Percentiles rank a stretch among this genome's conserved stretches.
phyloP scores from a whole-genome alignment of 2,113 vertebrate genomes.

The Neogale vison region DNA sequence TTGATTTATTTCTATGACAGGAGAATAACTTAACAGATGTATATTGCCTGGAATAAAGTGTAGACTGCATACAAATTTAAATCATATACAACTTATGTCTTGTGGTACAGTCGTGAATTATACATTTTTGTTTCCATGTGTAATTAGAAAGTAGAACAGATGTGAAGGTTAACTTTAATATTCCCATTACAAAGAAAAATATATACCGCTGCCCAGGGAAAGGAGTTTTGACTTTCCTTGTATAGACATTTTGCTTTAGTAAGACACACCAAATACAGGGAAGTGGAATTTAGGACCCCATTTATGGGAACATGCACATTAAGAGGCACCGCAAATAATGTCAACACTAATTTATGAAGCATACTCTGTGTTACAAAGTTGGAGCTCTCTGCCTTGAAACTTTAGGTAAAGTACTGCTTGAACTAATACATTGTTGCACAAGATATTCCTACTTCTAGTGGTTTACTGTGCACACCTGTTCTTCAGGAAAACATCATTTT shows the following conservation, averaged over 20 bases:
- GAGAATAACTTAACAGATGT: slow-evolving; percentile 46
- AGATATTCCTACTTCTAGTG: slow-evolving; percentile 52
- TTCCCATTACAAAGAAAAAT: slow-evolving; percentile 51
- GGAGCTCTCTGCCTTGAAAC: slow-evolving; percentile 44
- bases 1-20: slow-evolving; percentile 53
- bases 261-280: neutral
- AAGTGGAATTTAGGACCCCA: neutral
- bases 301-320: neutral
- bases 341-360: slow-evolving; percentile 11
- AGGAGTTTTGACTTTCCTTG: neutral
- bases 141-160: slow-evolving; percentile 55
- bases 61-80: slow-evolving; percentile 52
- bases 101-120: slow-evolving; percentile 51
- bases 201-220: neutral
- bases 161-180: slow-evolving; percentile 52
- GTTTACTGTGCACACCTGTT: slow-evolving; percentile 61
- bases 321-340: neutral
- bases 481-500: neutral
- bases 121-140: slow-evolving; percentile 30
- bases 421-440: slow-evolving; percentile 29
- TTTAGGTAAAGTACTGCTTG: slow-evolving; percentile 45
- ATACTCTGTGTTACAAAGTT: neutral
- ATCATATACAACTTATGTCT: slow-evolving; percentile 55
- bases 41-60: slow-evolving; percentile 55
- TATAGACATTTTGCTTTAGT: neutral